Evolutionary conservation across 2,797 vertebrate genomes (phyloP), one percentile per base, ranked within the genome.

Genomic region (Helicolenus hilgendorfi): DNA sequence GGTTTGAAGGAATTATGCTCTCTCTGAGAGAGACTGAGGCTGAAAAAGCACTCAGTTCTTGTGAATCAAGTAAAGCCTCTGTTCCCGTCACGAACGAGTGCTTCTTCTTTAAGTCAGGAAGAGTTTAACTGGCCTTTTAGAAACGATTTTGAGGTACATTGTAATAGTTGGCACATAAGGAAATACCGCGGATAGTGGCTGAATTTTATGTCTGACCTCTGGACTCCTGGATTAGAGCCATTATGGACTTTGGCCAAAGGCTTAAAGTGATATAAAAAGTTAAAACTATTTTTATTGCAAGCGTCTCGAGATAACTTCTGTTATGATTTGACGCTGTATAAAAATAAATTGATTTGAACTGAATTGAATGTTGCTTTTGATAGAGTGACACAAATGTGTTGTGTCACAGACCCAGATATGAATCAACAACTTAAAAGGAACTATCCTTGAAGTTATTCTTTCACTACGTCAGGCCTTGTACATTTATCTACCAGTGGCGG

Each of bases 181-280:
- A 65, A 65, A 72, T 31, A 56, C n/a, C 2, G 22, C 5, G 29
- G 14, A 60, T 7, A 20, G 35, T 60, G 15, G 22, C 4, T 70
- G 24, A 79, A 13, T 84, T 82, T 9, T 2, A 35, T 38, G 29
- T 36, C 38, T 72, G 72, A 29, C 86, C 81, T 87, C 69, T 77
- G 74, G 64, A 84, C 73, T 62, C 38, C 10, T 49, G 38, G 26
- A 74, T 58, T 45, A 14, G 29, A 63, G 58, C 38, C 36, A 22
- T 29, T 31, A 10, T n/a, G 24, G 56, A 82, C 62, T 82, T 76
- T 59, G 53, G 29, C 35, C 59, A 70, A 79, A 68, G 71, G 36
- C 26, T 64, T 72, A 2, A 56, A 24, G 26, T 49, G 8, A 60
- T 24, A 81, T 67, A 65, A 45, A 84, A 69, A 67, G 5, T n/a